Percentiles rank a stretch among this genome's conserved stretches.
Evolutionary conservation across 2,113 vertebrate species (phyloP).

Genomic region (Anolis carolinensis): DNA sequence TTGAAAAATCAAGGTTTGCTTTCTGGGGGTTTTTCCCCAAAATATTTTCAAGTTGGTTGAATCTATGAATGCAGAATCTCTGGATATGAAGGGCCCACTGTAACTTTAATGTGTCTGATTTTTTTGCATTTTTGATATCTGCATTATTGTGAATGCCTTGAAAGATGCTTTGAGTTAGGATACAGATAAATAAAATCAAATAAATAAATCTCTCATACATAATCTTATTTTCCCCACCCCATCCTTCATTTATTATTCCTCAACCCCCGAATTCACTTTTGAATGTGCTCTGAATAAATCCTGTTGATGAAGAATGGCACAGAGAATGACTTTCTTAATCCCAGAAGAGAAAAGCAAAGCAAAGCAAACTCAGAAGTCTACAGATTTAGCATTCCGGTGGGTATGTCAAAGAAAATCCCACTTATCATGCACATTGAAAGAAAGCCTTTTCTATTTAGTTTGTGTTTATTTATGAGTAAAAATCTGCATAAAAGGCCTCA

Average conservation of each 20-base stretch:
- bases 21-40: too few species aligned
- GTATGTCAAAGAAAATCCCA: not conserved
- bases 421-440: not conserved
- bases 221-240: not conserved
- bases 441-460: not conserved
- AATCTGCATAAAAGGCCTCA: not conserved
- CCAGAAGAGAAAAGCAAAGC: not conserved
- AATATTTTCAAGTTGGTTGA: too few species aligned
- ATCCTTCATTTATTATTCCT: not conserved
- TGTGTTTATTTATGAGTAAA: constrained; percentile 6
- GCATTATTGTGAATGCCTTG: too few species aligned
- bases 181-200: too few species aligned
- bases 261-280: not conserved
- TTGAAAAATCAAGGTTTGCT: too few species aligned
- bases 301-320: not conserved
- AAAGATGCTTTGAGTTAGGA: too few species aligned
- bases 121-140: too few species aligned
- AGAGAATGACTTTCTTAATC: not conserved
- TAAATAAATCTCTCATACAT: too few species aligned
- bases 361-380: not conserved
- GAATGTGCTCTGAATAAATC: not conserved
- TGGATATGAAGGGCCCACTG: too few species aligned
- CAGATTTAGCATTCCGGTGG: not conserved
- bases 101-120: too few species aligned
- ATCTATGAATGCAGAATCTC: too few species aligned